Base-by-base conservation (phyloP, 1,140 invertebrate species). In the Panagrolaimus sp. region DNA sequence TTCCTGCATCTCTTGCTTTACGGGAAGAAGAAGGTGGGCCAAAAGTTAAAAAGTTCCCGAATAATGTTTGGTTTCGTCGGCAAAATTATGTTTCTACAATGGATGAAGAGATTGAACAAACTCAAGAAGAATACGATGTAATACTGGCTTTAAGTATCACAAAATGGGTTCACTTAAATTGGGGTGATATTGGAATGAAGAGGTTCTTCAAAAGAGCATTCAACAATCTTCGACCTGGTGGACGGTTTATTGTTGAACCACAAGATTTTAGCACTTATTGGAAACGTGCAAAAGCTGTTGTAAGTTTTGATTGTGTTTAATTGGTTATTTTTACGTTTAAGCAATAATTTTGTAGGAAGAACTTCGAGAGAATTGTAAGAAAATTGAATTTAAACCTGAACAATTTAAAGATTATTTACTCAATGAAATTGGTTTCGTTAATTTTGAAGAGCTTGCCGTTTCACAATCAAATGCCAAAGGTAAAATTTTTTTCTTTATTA, bases 91-190 rank as follows among this genome's bases (percentile, higher is more conserved):
- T 98, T 8, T 86, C 93, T 12, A 90, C 91, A 71, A 89, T 89
- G 77, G 94, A 97, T 80, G 87, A 89, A 10, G 84, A 91, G 32
- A 77, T 95, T 21, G 87, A 89, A 14, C 85, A 88, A 46, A 91
- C 95, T 76, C 88, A 45, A 9, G 64, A 65, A 38, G 91, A 96
- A 83, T 98, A 92, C 84, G 93, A 98, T 85, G 88, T 91, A 62
- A 96, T 98, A 70, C 83, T 98, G 12, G 96, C 94, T 83, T 86
- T 98, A 4, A 95, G 92, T 43, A 89, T 96, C 14, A 96, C 94
- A 4, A 98, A 98, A 85, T 98, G 95, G 95, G 89, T 98, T 74
- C 96, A 98, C 84, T 86, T 98, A 10, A 98, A 98, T 85, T 94
- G 90, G 88, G 93, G 95, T 12, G 96, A 98, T 85, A 88, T 87